Evolutionary conservation across 1,140 invertebrate genomes (phyloP), one percentile per base, ranked within the genome.

Genomic region (Megalopta genalis): DNA sequence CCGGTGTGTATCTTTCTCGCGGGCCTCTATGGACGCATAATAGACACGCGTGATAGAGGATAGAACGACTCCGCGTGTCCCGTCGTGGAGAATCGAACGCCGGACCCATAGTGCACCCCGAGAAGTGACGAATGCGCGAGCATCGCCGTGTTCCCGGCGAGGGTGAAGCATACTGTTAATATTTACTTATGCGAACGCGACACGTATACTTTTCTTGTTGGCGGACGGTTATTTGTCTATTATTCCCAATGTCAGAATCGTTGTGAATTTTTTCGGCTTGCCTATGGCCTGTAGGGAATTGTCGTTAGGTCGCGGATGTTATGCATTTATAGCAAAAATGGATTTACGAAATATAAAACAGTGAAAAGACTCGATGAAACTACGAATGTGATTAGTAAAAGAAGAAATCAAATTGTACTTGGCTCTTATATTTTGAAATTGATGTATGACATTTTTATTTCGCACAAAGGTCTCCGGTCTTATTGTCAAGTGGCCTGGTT

Each of bases 1-100:
- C 77, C 49, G 57, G 57, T 86, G 85, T 87, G 84, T 87, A 87
- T 87, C 84, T 87, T 87, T 87, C 85, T 87, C 85, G 85, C 81
- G 81, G 82, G 27, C 49, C 81, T 75, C 84, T 86, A 86, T 86
- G 81, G 77, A 63, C 85, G 85, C 84, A 86, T 87, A 87, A 87
- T 87, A 87, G 85, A 84, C 85, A 86, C 81, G 75, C 78, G 72
- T 87, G 81, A 86, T 81, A 87, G 85, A 84, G 71, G 84, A 81
- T 80, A 85, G 66, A 77, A 79, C 77, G 81, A 74, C 52, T 32
- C 60, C 67, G 60, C 65, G 75, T 69, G 65, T 69, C 70, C 42
- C 54, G 21, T 73, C 60, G 16, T 27, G 14, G 54, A 81, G 37
- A 54, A 70, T 21, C 49, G 60, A 52, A 70, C 37, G 37, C 52